phyloP scores from a whole-genome alignment of 64 coral and sea anemone species.

The Cladopsammia gracilis region DNA sequence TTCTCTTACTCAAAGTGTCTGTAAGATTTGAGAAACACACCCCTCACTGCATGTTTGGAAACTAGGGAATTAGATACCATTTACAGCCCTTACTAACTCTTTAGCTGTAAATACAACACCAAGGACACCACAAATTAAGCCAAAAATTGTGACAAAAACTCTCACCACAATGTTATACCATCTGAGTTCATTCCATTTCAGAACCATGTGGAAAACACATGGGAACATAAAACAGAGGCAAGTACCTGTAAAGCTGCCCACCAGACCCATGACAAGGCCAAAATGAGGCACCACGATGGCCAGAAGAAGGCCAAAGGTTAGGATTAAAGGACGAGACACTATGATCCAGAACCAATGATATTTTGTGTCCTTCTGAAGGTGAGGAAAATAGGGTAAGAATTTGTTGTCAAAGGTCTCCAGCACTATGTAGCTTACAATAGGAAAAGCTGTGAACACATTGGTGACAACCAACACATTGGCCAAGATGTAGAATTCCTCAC shows the following conservation, averaged over 20 bases:
- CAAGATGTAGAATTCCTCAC: constrained; percentile 59
- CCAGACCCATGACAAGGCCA: constrained; percentile 86
- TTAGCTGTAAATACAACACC: constrained; percentile 84
- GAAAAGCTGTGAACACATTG: constrained; percentile 90
- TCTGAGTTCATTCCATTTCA: constrained; percentile 87
- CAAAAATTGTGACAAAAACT: constrained; percentile 80
- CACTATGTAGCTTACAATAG: constrained; percentile 86
- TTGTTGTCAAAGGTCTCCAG: constrained; percentile 83
- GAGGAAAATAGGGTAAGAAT: constrained; percentile 77
- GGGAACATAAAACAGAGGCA: constrained; percentile 86
- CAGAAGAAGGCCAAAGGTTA: constrained; percentile 79
- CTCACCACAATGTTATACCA: constrained; percentile 83
- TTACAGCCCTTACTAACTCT: constrained; percentile 70
- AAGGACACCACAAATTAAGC: constrained; percentile 84
- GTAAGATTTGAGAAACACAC: background rate
- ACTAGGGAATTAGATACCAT: background rate
- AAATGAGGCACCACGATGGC: constrained; percentile 88
- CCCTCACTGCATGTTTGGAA: background rate
- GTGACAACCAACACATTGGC: constrained; percentile 82
- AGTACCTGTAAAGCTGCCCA: constrained; percentile 92
- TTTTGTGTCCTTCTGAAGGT: constrained; percentile 56
- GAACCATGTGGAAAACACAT: constrained; percentile 80
- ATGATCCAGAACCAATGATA: constrained; percentile 87
- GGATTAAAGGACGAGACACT: constrained; percentile 60
- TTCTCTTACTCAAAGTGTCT: background rate